Base-by-base conservation (phyloP, 2,113 vertebrate genomes). In the Pollachius pollachius region DNA sequence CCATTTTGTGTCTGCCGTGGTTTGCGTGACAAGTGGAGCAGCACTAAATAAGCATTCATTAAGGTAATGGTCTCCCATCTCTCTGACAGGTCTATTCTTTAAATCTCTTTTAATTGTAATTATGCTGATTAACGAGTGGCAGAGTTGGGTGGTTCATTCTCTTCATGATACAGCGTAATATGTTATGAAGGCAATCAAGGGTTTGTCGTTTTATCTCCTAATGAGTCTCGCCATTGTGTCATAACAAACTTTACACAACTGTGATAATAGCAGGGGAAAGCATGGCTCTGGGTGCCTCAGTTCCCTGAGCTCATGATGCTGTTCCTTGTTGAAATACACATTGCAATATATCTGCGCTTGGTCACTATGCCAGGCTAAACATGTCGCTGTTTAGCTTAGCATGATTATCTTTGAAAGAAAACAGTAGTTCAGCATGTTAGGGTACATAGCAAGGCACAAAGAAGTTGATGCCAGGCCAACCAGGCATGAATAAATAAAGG, bases 101-200 rank as follows among this genome's bases (percentile, higher is more conserved):
- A 84, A 76, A 87, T 87, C 81, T 58, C 78, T 83, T 88, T 87
- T 87, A 89, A 88, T 86, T 89, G 85, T 87, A 89, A 89, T 89
- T 89, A 89, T 83, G 81, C 60, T 89, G 85, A 89, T 91, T 89
- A 88, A 91, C 72, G 67, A 84, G 80, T 52, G 59, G 62, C 18
- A 37, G 34, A 57, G 13, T 34, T 52, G 77, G 72, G 81, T 69
- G 73, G 84, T 85, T 76, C 71, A 79, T 81, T 85, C 81, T 85
- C 78, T 78, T 76, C 81, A 76, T 80, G 84, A 82, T 80, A 74
- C 66, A 64, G 73, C 13, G 37, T 87, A 81, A 83, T 88, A 82
- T 83, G 80, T 84, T 83, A 75, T 77, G 82, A 89, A 85, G 80
- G 85, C 86, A 87, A 81, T 88, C 81, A 73, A 64, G 72, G 81